Evolutionary conservation across 2,113 vertebrate genomes (phyloP).

Genomic region (Etia nguti): DNA sequence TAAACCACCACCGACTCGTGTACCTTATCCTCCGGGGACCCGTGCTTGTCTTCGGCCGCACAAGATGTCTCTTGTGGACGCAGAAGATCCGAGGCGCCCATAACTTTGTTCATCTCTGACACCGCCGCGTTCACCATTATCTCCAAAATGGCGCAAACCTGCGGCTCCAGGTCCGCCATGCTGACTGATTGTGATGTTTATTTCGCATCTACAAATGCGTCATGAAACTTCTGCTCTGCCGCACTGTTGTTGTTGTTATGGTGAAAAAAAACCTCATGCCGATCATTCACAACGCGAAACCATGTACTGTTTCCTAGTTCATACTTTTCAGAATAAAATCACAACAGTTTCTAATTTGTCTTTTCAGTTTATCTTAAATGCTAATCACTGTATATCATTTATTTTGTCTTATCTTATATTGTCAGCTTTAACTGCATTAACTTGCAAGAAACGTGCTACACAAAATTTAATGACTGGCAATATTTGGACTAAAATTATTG

Average conservation of each 20-base stretch:
- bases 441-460: neutral
- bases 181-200: fast-evolving
- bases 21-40: constrained; percentile 20
- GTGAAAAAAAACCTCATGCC: neutral
- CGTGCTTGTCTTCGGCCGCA: neutral
- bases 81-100: neutral
- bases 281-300: neutral
- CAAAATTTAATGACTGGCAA: neutral
- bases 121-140: constrained; percentile 38
- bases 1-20: neutral
- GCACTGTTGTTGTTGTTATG: neutral
- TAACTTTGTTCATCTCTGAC: constrained; percentile 51
- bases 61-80: neutral
- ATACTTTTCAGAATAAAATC: constrained; percentile 32
- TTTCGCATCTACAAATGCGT: no score
- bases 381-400: neutral
- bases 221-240: neutral
- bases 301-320: neutral
- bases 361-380: neutral
- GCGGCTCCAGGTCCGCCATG: constrained; percentile 52
- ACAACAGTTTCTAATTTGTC: neutral
- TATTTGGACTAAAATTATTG: neutral
- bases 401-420: neutral
- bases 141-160: constrained; percentile 53
- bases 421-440: neutral